Percentiles rank a stretch among this genome's conserved stretches.
Evolutionary conservation across 2,888 invertebrate species (phyloP).

Genomic region (Epirrhoe alternata): DNA sequence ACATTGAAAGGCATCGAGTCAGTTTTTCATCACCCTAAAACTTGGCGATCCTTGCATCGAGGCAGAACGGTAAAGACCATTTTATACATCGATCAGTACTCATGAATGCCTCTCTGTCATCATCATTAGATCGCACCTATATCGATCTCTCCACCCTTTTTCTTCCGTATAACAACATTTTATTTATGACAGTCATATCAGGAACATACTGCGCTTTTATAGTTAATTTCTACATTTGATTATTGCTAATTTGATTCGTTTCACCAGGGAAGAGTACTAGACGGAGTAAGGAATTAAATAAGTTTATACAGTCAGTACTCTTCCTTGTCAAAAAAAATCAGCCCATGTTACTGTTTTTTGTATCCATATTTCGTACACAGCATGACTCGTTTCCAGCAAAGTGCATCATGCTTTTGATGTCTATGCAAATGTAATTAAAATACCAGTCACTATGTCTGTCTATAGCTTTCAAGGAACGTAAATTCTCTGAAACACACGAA

Average conservation of each 20-base stretch:
- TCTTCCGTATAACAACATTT: conserved; percentile 69
- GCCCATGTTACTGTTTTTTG: conserved; percentile 61
- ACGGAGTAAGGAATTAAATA: conserved; percentile 15
- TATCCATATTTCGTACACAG: conserved; percentile 71
- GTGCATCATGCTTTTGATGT: conserved; percentile 85
- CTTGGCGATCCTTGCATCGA: conserved; percentile 81
- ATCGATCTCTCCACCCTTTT: conserved; percentile 77
- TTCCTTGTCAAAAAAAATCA: conserved; percentile 63
- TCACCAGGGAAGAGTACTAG: conserved; percentile 71
- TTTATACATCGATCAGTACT: conserved; percentile 74
- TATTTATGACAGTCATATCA: conserved; percentile 62
- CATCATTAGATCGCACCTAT: conserved; percentile 81
- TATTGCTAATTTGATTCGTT: conserved; percentile 61
- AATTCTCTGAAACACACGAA: conserved; percentile 47
- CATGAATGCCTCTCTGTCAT: conserved; percentile 84
- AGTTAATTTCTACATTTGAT: conserved; percentile 65
- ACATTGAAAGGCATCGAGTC: conserved; percentile 67
- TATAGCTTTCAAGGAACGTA: conserved; percentile 55
- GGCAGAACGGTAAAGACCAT: conserved; percentile 82
- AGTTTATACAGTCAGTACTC: conserved; percentile 59
- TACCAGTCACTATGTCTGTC: conserved; percentile 55
- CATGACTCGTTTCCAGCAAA: conserved; percentile 78
- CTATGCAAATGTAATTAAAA: conserved; percentile 66
- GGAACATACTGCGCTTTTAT: conserved; percentile 71
- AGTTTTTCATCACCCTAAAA: conserved; percentile 72